Evolutionary conservation across 2,113 vertebrate genomes (phyloP), one percentile per base, ranked within the genome.

Genomic region (Oreochromis spilurus): DNA sequence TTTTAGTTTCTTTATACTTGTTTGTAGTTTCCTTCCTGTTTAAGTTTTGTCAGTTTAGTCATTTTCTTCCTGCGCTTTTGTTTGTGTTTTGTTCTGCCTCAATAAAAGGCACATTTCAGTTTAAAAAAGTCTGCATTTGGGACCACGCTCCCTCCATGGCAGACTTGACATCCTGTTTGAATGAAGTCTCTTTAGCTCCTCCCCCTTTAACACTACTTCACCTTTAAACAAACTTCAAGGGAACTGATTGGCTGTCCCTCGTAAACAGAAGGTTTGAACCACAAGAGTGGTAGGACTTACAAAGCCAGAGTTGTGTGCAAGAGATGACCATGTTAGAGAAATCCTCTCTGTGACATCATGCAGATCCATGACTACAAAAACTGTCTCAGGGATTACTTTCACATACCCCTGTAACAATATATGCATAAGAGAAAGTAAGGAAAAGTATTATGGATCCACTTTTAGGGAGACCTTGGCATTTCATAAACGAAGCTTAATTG

Each of bases 81-180:
- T 65, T n/a, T 65, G 60, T 65, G 31, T 12, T 65, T 65, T 2
- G 6, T 65, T 65, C 6, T 36, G 31, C 17, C 31, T 65, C 17
- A 36, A 12, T 7, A 36, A 36, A 36, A 65, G 17, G 0, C 2
- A 0, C 0, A 0, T 65, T n/a, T 36, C 60, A 36, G 31, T 65
- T 65, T 36, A 65, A 36, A 1, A 62, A 34, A 62, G 31, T 7
- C 17, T 65, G 6, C 31, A 65, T 65, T 36, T 12, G 60, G 17
- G 31, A n/a, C 60, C 31, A n/a, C 9, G 0, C 31, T 36, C 0
- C 1, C 60, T 4, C 31, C 58, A 12, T 11, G 17, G 31, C 1
- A 62, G 58, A 62, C 2, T 9, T 36, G 60, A 65, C 31, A 65
- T 38, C 0, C 1, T 16, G 5, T 43, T 1, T 70, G 13, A 70